Evolutionary conservation across 2,797 vertebrate species (phyloP).

Genomic region (Coilia nasus): DNA sequence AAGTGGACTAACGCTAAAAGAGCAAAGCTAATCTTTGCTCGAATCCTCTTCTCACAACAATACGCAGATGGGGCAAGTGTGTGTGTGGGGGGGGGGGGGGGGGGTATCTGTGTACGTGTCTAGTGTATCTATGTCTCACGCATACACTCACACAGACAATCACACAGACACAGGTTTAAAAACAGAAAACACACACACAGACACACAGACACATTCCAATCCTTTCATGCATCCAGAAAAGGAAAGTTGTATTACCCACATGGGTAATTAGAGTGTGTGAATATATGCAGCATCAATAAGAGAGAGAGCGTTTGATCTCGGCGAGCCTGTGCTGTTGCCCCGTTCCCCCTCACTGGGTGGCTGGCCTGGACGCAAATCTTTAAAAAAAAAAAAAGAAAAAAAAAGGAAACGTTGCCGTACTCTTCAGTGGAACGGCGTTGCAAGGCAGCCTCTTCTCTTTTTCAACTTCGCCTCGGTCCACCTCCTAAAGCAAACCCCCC

Average conservation of each 20-base stretch:
- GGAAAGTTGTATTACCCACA: not conserved
- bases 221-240: conserved; percentile 9
- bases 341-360: conserved; percentile 16
- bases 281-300: conserved; percentile 18
- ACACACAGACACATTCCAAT: not conserved
- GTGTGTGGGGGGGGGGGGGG: too few relatives aligned
- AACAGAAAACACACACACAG: not conserved
- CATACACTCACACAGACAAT: not conserved
- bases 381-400: too few relatives aligned
- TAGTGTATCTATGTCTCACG: not conserved
- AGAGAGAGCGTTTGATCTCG: not conserved
- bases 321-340: not conserved
- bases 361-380: not conserved
- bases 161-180: not conserved
- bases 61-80: not conserved
- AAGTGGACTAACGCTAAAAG: not conserved
- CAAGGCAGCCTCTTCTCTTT: not conserved
- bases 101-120: conserved; percentile 9
- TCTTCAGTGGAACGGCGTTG: not conserved
- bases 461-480: not conserved
- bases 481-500: not conserved
- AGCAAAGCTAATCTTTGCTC: not conserved
- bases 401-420: not conserved
- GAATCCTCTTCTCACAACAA: not conserved
- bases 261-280: not conserved